Evolutionary conservation across 2,113 vertebrate genomes (phyloP), one percentile per base, ranked within the genome.

Genomic region (Ceyx cyanopectus): DNA sequence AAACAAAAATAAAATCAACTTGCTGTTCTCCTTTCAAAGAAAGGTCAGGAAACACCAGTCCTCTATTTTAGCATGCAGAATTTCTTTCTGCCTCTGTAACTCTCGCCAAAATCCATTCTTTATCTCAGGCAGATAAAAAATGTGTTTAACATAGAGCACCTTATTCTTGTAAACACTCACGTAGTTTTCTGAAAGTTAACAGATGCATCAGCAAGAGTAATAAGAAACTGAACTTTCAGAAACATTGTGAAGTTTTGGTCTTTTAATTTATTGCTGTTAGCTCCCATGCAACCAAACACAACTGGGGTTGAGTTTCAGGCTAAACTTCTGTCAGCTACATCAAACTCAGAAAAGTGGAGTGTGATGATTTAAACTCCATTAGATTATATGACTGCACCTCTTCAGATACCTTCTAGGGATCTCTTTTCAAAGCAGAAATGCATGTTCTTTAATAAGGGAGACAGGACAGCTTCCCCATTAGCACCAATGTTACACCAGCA

Each of bases 41-140:
- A 82, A 87, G 17, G 54, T 77, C 61, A 84, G 37, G 63, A 92
- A 89, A 81, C 65, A 81, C 40, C 40, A 88, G 20, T 41, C 29
- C 21, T 20, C 12, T 80, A 27, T 69, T 90, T 87, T 20, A 77
- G 57, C 29, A 58, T 8, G 19, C 20, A 79, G 65, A 10, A 40
- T 32, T 78, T 75, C 57, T 61, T 23, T 26, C 32, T 72, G 27
- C 34, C 19, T 93, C 58, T 67, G 9, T 46, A 93, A 74, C 29
- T 69, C 21, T 63, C 43, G 50, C 74, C 43, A 92, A 91, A 90
- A 95, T 78, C 74, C 77, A 74, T 87, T 91, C 32, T 87, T 94
- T 89, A 89, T 83, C 75, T 94, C 21, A 65, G 62, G 57, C 34
- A 86, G 65, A 92, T 94, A 93, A 88, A 83, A 41, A 80, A 85